Percentiles rank a stretch among this genome's conserved stretches.
These are phyloP conservation scores for Leptinotarsa defecta DNA, from an alignment of 1,140 invertebrate genomes.

Conservation along the genomic window DNA sequence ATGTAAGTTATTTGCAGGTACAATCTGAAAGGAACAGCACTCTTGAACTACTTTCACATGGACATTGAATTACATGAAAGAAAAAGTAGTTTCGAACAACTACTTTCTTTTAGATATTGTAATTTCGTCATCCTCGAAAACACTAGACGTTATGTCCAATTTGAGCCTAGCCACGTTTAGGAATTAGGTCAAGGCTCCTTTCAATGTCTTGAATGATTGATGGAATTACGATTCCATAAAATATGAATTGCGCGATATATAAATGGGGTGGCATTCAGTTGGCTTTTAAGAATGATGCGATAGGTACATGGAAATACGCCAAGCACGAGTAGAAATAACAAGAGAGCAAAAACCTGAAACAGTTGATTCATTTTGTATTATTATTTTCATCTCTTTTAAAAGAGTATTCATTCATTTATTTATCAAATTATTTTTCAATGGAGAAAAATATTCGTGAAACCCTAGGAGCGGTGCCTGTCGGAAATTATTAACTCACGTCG, in stretches of 20 bases:
- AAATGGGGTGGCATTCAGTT: no score
- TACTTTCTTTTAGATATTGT: no score
- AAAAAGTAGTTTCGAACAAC: no score
- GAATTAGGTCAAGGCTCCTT: constrained; percentile 20
- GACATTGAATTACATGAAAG: no score
- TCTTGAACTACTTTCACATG: no score
- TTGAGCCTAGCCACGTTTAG: constrained; percentile 5
- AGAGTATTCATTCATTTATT: not conserved
- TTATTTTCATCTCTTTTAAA: not conserved
- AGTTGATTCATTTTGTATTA: not conserved
- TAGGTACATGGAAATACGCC: not conserved
- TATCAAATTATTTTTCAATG: no score
- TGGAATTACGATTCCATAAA: not conserved
- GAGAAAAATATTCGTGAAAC: no score
- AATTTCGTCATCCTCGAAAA: no score
- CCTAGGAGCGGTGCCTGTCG: no score
- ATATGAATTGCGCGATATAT: not conserved
- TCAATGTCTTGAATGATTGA: not conserved
- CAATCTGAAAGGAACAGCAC: no score
- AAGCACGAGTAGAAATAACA: not conserved
- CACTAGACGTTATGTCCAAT: constrained; percentile 23
- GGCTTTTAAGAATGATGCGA: not conserved
- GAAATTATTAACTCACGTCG: no score
- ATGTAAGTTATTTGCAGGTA: no score
- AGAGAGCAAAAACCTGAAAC: not conserved